These are phyloP conservation scores for Harpagifer antarcticus DNA, from an alignment of 2,797 vertebrate genomes.

Conservation along the genomic window DNA sequence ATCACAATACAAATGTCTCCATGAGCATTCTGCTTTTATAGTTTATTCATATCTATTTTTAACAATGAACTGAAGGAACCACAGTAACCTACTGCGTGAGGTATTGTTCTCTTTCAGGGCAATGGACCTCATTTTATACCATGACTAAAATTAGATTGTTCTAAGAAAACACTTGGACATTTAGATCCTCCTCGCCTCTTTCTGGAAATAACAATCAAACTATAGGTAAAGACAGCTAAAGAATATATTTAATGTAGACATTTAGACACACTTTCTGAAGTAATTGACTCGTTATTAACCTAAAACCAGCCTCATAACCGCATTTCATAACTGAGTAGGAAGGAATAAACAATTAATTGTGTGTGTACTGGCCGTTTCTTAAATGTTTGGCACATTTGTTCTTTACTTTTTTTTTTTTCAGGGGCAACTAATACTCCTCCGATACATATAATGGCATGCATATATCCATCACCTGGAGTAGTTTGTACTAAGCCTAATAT, in stretches of 20 bases:
- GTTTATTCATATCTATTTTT: slow-evolving; percentile 30
- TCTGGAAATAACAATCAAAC: slow-evolving; percentile 4
- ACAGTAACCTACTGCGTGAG: background rate
- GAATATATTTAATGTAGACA: background rate
- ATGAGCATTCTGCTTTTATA: slow-evolving; percentile 6
- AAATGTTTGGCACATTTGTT: no score
- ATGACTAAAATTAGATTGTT: background rate
- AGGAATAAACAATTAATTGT: no score
- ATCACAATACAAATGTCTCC: slow-evolving; percentile 5
- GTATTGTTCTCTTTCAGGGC: slow-evolving; percentile 23
- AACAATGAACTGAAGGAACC: slow-evolving; percentile 11
- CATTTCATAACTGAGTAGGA: no score
- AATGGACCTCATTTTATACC: background rate
- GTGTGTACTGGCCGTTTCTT: no score
- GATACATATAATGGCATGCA: background rate
- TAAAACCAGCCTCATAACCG: no score
- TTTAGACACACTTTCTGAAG: no score
- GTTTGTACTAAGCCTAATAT: slow-evolving; percentile 27
- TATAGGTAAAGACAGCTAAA: background rate
- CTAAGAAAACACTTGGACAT: background rate
- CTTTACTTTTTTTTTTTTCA: background rate
- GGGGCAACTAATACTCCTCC: background rate
- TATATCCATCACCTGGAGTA: slow-evolving; percentile 8
- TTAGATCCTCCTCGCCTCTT: background rate
- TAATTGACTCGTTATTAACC: no score